Conservation (phyloP, 2,888 invertebrate genomes). For the Rugalucina vietnamica region DNA sequence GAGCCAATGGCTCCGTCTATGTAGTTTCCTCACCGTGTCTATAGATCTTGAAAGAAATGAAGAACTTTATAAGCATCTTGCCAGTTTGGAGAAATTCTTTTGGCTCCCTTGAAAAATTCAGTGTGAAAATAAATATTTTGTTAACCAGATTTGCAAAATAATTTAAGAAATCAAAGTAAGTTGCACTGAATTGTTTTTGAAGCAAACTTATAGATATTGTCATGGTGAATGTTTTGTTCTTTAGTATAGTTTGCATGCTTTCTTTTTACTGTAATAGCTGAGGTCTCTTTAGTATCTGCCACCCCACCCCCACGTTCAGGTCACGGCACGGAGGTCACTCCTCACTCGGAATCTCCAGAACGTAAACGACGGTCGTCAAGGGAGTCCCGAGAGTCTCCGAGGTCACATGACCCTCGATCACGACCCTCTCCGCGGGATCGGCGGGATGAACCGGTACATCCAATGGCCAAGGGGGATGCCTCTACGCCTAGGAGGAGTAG, state of each 20-base stretch:
- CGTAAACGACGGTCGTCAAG: slow-evolving; percentile 28
- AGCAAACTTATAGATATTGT: background rate
- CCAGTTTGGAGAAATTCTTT: too few relatives aligned
- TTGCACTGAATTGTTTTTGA: background rate
- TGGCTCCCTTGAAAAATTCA: too few relatives aligned
- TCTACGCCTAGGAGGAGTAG: slow-evolving; percentile 54
- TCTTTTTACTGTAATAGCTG: slow-evolving; percentile 59
- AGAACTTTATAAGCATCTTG: too few relatives aligned
- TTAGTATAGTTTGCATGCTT: slow-evolving; percentile 51
- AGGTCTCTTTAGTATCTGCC: slow-evolving; percentile 46
- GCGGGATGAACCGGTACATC: slow-evolving; percentile 34
- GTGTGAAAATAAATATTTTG: too few relatives aligned
- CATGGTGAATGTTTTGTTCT: slow-evolving; percentile 24
- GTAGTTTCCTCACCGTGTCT: too few relatives aligned
- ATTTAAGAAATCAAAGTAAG: too few relatives aligned
- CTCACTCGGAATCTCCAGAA: slow-evolving; percentile 7
- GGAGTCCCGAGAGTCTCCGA: slow-evolving; percentile 32
- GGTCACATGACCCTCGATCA: slow-evolving; percentile 15
- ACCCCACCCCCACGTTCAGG: slow-evolving; percentile 34
- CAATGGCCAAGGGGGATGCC: slow-evolving; percentile 57
- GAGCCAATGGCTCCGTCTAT: too few relatives aligned
- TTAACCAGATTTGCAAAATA: too few relatives aligned
- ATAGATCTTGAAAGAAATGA: too few relatives aligned
- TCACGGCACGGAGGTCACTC: background rate
- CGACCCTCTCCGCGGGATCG: slow-evolving; percentile 40